Conservation (phyloP, 2,888 invertebrate genomes). For the Caenorhabditis zanzibari region DNA sequence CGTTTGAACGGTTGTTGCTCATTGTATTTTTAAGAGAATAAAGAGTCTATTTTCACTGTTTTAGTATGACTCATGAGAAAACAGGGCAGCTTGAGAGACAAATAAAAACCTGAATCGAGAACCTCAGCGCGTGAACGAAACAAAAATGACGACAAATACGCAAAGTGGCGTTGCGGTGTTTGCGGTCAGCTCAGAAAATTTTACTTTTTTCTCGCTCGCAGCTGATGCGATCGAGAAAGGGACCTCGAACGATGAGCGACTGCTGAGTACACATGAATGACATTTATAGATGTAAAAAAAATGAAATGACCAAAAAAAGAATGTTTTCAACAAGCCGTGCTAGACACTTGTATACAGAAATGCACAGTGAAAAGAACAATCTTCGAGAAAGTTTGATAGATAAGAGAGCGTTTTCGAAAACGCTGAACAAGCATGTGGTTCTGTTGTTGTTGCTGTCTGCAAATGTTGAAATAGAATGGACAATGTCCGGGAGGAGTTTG, state of each 20-base stretch:
- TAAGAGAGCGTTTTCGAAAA: constrained; percentile 19
- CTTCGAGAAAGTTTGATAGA: constrained; percentile 23
- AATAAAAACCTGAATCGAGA: constrained; percentile 53
- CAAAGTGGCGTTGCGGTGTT: constrained; percentile 57
- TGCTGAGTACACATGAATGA: not conserved
- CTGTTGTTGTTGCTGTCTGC: constrained; percentile 5
- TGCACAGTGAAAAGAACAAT: not conserved
- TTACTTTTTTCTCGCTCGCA: constrained; percentile 5
- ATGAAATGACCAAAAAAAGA: not conserved
- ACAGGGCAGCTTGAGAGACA: constrained; percentile 29
- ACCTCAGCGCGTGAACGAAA: constrained; percentile 38
- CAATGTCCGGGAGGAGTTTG: not conserved
- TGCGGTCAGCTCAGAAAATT: constrained; percentile 20
- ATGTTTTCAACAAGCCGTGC: not conserved
- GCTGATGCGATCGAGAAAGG: constrained; percentile 2
- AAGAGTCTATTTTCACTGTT: constrained; percentile 38
- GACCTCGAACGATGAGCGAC: not conserved
- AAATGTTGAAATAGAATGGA: not conserved
- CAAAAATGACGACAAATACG: constrained; percentile 43
- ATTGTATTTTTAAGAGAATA: constrained; percentile 21
- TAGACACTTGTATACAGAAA: not conserved
- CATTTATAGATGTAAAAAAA: not conserved
- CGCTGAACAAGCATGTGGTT: constrained; percentile 24
- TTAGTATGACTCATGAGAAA: constrained; percentile 34
- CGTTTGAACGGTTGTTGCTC: constrained; percentile 1